Percentiles rank a stretch among this genome's conserved stretches.
These are phyloP conservation scores for Paratilapia polleni DNA, from an alignment of 2,113 vertebrate species.

Conservation along the genomic window DNA sequence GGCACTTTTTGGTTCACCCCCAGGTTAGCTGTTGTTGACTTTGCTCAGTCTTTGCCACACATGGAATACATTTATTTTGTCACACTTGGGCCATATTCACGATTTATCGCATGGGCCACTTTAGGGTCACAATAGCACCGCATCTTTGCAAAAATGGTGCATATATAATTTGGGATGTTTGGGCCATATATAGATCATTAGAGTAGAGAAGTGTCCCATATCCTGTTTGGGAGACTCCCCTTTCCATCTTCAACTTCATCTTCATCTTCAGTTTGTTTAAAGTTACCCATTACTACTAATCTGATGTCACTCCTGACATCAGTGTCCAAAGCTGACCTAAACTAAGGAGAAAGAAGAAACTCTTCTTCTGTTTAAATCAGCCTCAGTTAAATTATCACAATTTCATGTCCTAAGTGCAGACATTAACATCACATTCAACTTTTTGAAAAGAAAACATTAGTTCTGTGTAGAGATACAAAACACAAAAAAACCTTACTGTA, in stretches of 20 bases:
- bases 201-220: not conserved
- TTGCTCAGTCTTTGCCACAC: not conserved
- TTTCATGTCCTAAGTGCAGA: too few species aligned
- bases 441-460: too few species aligned
- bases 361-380: too few species aligned
- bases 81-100: not conserved
- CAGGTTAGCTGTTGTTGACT: not conserved
- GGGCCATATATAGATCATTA: not conserved
- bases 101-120: accelerated
- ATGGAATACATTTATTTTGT: not conserved
- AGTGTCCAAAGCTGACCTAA: not conserved
- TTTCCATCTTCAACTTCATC: not conserved
- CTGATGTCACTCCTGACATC: not conserved
- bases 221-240: not conserved
- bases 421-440: too few species aligned
- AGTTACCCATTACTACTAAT: not conserved
- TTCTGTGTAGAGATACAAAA: too few species aligned
- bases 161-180: not conserved
- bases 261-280: not conserved
- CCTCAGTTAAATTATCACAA: too few species aligned
- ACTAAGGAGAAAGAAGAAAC: too few species aligned
- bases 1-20: not conserved
- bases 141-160: not conserved
- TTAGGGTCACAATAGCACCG: not conserved
- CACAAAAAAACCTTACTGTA: too few species aligned